Conservation (phyloP, 2,888 invertebrate species). For the Empis stercorea region DNA sequence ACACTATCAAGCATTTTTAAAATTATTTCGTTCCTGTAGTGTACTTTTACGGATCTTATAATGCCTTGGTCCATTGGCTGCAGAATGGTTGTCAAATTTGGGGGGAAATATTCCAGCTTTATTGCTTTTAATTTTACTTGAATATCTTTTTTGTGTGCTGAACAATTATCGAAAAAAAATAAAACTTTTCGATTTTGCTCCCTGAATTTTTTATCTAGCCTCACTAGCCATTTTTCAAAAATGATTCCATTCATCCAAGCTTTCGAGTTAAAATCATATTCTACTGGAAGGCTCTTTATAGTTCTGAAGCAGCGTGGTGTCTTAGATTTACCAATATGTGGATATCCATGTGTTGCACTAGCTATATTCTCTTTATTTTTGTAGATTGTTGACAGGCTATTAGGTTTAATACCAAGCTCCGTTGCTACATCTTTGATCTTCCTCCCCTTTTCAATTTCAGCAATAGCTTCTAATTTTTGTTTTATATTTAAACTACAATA, state of each 20-base stretch:
- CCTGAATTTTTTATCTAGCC: conserved; percentile 1
- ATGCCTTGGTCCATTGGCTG: neutral
- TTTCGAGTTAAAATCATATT: conserved; percentile 18
- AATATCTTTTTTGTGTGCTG: neutral
- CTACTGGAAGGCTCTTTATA: conserved; percentile 17
- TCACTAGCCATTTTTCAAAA: conserved; percentile 8
- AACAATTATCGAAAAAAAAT: conserved; percentile 1
- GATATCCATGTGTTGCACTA: neutral
- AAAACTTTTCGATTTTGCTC: conserved; percentile 6
- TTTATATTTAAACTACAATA: too few species aligned
- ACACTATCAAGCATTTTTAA: too few species aligned
- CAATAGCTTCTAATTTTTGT: too few species aligned
- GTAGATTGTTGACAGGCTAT: neutral
- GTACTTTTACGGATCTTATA: neutral
- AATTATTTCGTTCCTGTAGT: neutral
- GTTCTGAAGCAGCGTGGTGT: conserved; percentile 24
- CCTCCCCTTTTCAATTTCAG: too few species aligned
- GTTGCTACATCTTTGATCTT: too few species aligned
- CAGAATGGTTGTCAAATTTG: neutral
- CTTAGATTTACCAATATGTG: conserved; percentile 20
- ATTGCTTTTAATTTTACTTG: neutral
- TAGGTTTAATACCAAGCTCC: too few species aligned
- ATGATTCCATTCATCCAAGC: conserved; percentile 19
- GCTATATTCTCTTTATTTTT: neutral
- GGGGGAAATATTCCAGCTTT: neutral